Conservation (phyloP, 2,888 invertebrate species). For the Stegana nigrithorax region DNA sequence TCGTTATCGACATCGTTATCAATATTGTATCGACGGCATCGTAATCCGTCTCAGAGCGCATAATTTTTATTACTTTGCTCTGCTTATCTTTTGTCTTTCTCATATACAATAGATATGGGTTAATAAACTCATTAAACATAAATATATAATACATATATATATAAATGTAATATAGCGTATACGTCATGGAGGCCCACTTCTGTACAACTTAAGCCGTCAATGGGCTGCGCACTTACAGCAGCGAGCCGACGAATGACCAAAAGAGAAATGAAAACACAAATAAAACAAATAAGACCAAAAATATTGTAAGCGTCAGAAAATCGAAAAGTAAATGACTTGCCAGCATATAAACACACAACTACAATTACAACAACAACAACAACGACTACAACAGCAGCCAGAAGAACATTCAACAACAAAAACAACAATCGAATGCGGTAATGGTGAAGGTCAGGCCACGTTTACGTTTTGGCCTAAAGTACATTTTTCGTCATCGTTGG, state of each 20-base stretch:
- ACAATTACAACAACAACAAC: constrained; percentile 13
- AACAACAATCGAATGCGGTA: constrained; percentile 42
- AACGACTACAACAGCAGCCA: constrained; percentile 14
- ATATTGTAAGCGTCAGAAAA: not conserved
- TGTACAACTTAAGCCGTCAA: constrained; percentile 40
- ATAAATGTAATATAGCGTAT: constrained; percentile 29
- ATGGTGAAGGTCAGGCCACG: constrained; percentile 55
- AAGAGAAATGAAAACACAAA: too few relatives aligned
- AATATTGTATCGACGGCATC: too few relatives aligned
- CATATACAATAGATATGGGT: constrained; percentile 36
- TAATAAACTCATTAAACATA: constrained; percentile 51
- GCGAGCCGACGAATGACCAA: too few relatives aligned
- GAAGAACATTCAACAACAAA: constrained; percentile 24
- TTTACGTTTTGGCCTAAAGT: constrained; percentile 40
- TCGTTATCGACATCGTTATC: too few relatives aligned
- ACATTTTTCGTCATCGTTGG: not conserved
- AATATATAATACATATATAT: constrained; percentile 1
- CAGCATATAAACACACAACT: too few relatives aligned
- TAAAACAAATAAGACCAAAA: not conserved
- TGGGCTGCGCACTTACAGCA: constrained; percentile 29
- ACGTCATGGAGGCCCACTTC: constrained; percentile 44
- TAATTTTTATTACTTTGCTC: too few relatives aligned
- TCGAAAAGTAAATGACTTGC: constrained; percentile 49
- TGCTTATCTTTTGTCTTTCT: too few relatives aligned
- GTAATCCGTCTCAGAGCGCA: too few relatives aligned